These are phyloP conservation scores for Pseudochaenichthys georgianus DNA, from an alignment of 2,797 vertebrate species.

Conservation along the genomic window DNA sequence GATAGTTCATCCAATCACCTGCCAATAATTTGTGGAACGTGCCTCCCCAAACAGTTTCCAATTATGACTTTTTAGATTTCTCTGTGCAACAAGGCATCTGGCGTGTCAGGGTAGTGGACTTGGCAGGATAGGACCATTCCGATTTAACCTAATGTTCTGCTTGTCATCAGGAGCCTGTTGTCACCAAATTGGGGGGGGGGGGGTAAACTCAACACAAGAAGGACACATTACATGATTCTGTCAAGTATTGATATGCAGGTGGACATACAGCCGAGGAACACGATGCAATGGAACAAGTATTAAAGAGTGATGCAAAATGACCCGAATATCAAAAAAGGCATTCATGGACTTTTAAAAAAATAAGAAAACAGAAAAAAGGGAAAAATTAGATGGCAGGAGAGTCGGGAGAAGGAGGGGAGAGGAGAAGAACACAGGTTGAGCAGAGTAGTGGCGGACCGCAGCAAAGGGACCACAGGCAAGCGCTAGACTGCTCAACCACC, in stretches of 20 bases:
- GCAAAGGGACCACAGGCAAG: slow-evolving; percentile 63
- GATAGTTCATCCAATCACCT: no score
- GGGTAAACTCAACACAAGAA: not conserved
- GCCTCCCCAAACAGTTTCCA: no score
- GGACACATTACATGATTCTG: not conserved
- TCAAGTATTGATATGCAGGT: not conserved
- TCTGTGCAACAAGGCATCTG: no score
- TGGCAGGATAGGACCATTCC: not conserved
- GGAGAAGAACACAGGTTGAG: slow-evolving; percentile 44
- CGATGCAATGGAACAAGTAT: not conserved
- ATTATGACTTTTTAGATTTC: no score
- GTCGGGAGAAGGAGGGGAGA: slow-evolving; percentile 33
- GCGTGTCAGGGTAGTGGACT: no score
- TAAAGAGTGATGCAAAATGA: slow-evolving; percentile 1
- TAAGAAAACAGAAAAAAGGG: slow-evolving; percentile 21
- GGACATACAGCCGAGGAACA: slow-evolving; percentile 19
- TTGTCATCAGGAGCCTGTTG: not conserved
- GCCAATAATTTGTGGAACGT: no score
- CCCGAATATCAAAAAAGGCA: slow-evolving; percentile 1
- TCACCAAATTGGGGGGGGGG: not conserved
- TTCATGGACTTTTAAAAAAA: slow-evolving; percentile 25
- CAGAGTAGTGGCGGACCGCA: slow-evolving; percentile 68
- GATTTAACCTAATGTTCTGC: not conserved
- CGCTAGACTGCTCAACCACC: slow-evolving; percentile 56
- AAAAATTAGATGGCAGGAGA: slow-evolving; percentile 45